A percentile compares a stretch with the other conserved stretches of the same genome.
These are phyloP conservation scores for Leuciscus waleckii DNA, from an alignment of 2,797 vertebrate species.

Conservation along the genomic window DNA sequence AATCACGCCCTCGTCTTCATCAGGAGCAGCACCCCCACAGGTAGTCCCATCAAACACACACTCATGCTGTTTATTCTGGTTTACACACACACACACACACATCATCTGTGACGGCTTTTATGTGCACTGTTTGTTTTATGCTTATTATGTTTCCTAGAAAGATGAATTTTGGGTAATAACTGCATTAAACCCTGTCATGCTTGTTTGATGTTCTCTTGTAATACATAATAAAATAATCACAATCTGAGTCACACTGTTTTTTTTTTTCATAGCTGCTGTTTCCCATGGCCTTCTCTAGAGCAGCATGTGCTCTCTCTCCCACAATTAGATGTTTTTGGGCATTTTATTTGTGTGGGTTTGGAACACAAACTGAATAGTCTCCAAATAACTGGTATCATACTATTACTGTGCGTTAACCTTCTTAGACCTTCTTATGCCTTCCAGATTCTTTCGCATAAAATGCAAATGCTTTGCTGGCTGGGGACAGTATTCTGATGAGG, in stretches of 20 bases:
- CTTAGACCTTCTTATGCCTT: conserved; percentile 60
- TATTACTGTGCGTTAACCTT: conserved; percentile 60
- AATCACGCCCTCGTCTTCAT: conserved; percentile 96
- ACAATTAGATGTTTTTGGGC: conserved; percentile 50
- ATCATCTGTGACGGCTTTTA: neutral
- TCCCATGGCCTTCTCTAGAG: conserved; percentile 41
- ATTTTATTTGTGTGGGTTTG: conserved; percentile 63
- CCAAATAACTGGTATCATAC: conserved; percentile 59
- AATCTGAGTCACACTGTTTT: conserved; percentile 6
- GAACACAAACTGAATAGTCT: conserved; percentile 33
- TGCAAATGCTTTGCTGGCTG: conserved; percentile 14
- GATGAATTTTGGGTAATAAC: neutral
- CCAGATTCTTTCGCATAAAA: conserved; percentile 71
- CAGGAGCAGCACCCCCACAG: conserved; percentile 96
- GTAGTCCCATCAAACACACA: conserved; percentile 64
- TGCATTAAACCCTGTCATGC: neutral
- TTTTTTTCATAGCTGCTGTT: conserved; percentile 25
- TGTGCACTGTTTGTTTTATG: neutral
- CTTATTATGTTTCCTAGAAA: neutral
- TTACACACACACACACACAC: neutral
- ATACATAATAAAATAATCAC: conserved; percentile 18
- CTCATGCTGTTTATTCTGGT: neutral
- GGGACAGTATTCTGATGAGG: conserved; percentile 4
- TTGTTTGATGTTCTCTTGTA: conserved; percentile 12
- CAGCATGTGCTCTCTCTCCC: conserved; percentile 47